Percentiles rank a stretch among this genome's conserved stretches.
phyloP scores from a whole-genome alignment of 2,797 vertebrate species.

The Thaleichthys pacificus region DNA sequence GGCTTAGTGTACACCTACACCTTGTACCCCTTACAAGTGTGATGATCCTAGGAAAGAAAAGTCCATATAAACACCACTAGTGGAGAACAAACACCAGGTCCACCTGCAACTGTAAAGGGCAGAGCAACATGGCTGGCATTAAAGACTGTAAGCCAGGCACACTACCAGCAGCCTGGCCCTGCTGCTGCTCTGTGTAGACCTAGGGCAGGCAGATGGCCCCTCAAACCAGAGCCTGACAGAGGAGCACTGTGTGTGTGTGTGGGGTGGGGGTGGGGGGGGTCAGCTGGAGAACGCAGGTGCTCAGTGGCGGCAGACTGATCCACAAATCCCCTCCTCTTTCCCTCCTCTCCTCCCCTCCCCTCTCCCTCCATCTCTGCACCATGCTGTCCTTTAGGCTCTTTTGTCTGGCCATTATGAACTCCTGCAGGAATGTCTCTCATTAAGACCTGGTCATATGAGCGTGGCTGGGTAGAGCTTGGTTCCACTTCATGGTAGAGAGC shows the following conservation, averaged over 20 bases:
- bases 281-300: constrained; percentile 22
- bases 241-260: constrained; percentile 17
- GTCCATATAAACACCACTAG: too few relatives aligned
- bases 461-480: not conserved
- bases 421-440: constrained; percentile 10
- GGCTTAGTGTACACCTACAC: too few relatives aligned
- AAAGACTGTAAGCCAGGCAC: not conserved
- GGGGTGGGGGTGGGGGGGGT: constrained; percentile 7
- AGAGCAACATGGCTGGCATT: too few relatives aligned
- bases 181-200: constrained; percentile 3
- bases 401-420: constrained; percentile 1
- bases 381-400: not conserved
- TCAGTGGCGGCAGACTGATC: constrained; percentile 1
- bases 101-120: not conserved
- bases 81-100: not conserved
- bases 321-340: not conserved
- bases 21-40: too few relatives aligned
- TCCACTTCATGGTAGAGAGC: constrained; percentile 7
- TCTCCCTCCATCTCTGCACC: not conserved
- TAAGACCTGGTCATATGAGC: constrained; percentile 6
- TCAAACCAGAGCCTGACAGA: constrained; percentile 5
- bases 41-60: too few relatives aligned
- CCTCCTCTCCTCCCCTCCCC: not conserved
- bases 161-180: not conserved
- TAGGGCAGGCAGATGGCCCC: constrained; percentile 1